Percentiles rank a stretch among this genome's conserved stretches.
Evolutionary conservation across 2,113 vertebrate genomes (phyloP).

Genomic region (Oxygymnocypris stewartii): DNA sequence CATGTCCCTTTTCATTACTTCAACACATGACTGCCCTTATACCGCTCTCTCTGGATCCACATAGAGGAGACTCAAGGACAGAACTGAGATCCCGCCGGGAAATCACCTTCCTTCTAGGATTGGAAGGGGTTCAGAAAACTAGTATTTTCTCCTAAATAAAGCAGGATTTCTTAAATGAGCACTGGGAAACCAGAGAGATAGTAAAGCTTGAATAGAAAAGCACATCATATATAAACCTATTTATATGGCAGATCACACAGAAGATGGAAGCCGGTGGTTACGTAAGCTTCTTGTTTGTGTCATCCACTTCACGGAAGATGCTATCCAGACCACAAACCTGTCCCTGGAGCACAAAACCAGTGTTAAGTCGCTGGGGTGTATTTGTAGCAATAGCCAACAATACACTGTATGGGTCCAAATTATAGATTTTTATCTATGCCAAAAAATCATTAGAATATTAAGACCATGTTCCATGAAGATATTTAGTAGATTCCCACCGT

Average conservation of each 20-base stretch:
- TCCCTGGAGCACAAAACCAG: too few relatives aligned
- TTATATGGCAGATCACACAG: background rate
- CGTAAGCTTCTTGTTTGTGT: constrained; percentile 36
- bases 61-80: constrained; percentile 53
- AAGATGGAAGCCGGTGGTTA: constrained; percentile 35
- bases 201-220: background rate
- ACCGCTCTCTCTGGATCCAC: constrained; percentile 41
- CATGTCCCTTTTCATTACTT: constrained; percentile 70
- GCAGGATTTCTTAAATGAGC: background rate
- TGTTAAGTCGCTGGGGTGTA: too few relatives aligned
- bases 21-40: constrained; percentile 60
- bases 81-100: background rate
- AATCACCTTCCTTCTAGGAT: background rate
- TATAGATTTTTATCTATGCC: too few relatives aligned
- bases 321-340: background rate
- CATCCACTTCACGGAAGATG: background rate
- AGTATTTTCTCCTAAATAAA: background rate
- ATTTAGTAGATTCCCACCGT: too few relatives aligned
- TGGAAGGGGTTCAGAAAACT: background rate
- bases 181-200: background rate
- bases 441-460: too few relatives aligned
- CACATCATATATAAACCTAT: too few relatives aligned
- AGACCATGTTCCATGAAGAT: too few relatives aligned
- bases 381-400: too few relatives aligned
- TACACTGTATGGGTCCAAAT: too few relatives aligned